Evolutionary conservation across 2,113 vertebrate genomes (phyloP).

Genomic region (Rhombomys opimus): DNA sequence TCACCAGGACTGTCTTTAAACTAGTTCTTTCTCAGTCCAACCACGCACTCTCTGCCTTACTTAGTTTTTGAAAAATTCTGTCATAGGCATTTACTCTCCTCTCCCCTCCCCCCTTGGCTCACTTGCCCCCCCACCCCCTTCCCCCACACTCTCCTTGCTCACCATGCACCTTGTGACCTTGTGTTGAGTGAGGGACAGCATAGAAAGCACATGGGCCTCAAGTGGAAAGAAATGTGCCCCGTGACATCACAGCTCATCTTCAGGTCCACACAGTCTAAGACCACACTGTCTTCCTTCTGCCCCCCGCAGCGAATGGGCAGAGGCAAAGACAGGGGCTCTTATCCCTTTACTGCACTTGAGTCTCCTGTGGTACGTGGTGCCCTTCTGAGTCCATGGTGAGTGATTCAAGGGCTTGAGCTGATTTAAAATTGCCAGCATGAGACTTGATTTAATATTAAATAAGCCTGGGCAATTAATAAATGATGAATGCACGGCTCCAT

Average conservation of each 20-base stretch:
- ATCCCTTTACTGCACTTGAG: not conserved
- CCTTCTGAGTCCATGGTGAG: not conserved
- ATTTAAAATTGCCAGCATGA: not conserved
- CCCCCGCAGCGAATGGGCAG: not conserved
- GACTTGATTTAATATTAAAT: not conserved
- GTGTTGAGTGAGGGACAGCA: not conserved
- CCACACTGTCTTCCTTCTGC: rapidly evolving
- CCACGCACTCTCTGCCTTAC: slow-evolving; percentile 17
- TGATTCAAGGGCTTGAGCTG: not conserved
- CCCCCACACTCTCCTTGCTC: not conserved
- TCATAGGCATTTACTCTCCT: not conserved
- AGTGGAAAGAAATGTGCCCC: not conserved
- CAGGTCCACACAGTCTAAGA: not conserved
- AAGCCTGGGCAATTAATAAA: not conserved
- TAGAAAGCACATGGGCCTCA: not conserved
- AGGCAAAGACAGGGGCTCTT: not conserved
- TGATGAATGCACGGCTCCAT: not conserved
- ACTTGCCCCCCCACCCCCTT: no score
- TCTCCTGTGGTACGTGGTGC: not conserved
- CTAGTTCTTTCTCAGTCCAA: slow-evolving; percentile 8
- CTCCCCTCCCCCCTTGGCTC: no score
- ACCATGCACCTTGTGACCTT: rapidly evolving
- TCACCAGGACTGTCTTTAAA: slow-evolving; percentile 24
- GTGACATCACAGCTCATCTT: not conserved
- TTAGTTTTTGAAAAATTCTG: slow-evolving; percentile 20